Percentiles rank a stretch among this genome's conserved stretches.
phyloP scores from a whole-genome alignment of 2,888 invertebrate genomes.

The Bombylius discolor region DNA sequence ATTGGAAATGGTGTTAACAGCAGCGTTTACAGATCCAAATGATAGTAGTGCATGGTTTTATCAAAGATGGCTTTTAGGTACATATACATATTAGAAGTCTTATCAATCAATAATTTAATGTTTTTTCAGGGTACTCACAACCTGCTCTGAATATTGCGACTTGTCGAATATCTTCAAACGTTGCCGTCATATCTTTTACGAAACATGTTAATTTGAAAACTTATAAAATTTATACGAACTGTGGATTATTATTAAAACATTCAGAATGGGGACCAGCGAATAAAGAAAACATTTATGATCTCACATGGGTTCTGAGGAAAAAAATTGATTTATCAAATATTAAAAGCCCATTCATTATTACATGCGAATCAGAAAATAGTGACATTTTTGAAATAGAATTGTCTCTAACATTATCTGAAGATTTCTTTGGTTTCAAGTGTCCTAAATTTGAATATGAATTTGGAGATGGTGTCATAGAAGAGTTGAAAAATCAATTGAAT shows the following conservation, averaged over 20 bases:
- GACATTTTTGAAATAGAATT: no score
- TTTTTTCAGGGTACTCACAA: conserved; percentile 22
- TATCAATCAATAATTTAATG: no score
- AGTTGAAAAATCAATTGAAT: conserved; percentile 56
- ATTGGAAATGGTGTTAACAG: conserved; percentile 79
- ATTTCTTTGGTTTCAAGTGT: conserved; percentile 26
- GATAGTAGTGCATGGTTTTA: conserved; percentile 99
- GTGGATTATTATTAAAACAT: neutral
- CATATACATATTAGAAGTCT: neutral
- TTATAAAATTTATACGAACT: conserved; percentile 13
- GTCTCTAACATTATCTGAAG: conserved; percentile 9
- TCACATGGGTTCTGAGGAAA: conserved; percentile 9
- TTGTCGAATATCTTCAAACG: conserved; percentile 24
- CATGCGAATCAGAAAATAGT: conserved; percentile 14
- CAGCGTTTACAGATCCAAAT: conserved; percentile 94
- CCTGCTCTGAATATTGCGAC: conserved; percentile 26
- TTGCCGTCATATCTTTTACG: conserved; percentile 24
- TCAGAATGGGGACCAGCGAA: conserved; percentile 6
- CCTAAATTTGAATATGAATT: conserved; percentile 41
- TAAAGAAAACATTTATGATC: conserved; percentile 7
- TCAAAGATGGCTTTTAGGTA: conserved; percentile 82
- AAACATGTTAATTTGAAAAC: conserved; percentile 23
- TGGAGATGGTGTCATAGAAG: conserved; percentile 42
- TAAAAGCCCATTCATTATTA: neutral
- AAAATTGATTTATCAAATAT: neutral